A percentile compares a stretch with the other conserved stretches of the same genome.
phyloP scores from a whole-genome alignment of 2,888 invertebrate species.

The Graphium colonna region DNA sequence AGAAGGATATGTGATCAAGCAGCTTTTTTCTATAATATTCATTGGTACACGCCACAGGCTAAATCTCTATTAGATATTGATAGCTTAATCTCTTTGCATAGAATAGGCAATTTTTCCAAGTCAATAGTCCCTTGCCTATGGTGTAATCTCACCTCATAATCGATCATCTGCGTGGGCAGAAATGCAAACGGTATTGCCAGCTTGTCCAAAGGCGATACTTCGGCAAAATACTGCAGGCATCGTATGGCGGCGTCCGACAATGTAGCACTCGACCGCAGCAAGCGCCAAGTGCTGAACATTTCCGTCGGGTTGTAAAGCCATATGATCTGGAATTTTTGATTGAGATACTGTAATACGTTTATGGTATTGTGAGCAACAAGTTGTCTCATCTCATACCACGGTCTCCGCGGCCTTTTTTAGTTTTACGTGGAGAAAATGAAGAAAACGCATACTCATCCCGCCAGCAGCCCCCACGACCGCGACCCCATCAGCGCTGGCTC shows the following conservation, averaged over 20 bases:
- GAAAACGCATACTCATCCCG: too few relatives aligned
- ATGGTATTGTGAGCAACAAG: too few relatives aligned
- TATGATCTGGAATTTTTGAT: conserved; percentile 50
- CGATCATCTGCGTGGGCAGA: conserved; percentile 70
- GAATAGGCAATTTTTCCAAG: background rate
- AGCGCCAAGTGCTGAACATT: conserved; percentile 68
- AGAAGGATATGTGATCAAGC: too few relatives aligned
- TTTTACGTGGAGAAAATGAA: too few relatives aligned
- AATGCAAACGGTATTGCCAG: conserved; percentile 70
- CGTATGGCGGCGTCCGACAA: conserved; percentile 50
- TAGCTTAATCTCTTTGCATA: background rate
- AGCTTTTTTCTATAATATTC: too few relatives aligned
- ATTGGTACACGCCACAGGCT: too few relatives aligned
- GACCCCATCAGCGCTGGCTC: too few relatives aligned
- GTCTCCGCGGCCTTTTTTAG: too few relatives aligned
- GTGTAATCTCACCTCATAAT: conserved; percentile 54
- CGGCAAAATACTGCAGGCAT: conserved; percentile 67
- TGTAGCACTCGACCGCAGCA: conserved; percentile 55
- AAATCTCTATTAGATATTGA: too few relatives aligned
- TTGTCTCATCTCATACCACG: background rate
- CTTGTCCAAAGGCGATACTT: conserved; percentile 66
- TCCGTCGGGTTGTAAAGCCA: conserved; percentile 73
- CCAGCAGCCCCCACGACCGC: too few relatives aligned
- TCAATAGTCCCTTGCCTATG: background rate
- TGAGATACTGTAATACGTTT: background rate